phyloP scores from a whole-genome alignment of 2,797 vertebrate species.

The Chrosomus eos region DNA sequence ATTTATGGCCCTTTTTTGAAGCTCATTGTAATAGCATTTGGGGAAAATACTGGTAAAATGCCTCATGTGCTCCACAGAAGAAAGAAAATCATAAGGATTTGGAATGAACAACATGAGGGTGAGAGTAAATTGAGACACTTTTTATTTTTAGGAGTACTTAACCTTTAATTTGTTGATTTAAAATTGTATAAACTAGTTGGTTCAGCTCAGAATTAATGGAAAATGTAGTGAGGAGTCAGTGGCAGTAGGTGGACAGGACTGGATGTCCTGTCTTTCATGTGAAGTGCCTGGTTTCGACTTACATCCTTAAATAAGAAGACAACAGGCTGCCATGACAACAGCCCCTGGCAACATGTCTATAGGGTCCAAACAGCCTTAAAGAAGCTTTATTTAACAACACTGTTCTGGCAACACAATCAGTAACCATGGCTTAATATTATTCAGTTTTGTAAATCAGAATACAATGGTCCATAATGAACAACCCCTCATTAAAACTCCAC shows the following conservation, averaged over 20 bases:
- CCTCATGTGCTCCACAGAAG: not conserved
- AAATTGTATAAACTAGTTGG: not conserved
- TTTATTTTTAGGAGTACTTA: not conserved
- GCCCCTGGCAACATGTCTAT: constrained; percentile 30
- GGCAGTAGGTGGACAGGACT: not conserved
- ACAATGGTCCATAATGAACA: not conserved
- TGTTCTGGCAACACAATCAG: constrained; percentile 8
- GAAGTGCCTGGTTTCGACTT: constrained; percentile 29
- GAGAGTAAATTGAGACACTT: not conserved
- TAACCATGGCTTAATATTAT: not conserved
- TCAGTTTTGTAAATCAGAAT: not conserved
- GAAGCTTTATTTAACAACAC: constrained; percentile 29
- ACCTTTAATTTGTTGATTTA: not conserved
- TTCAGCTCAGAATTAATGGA: not conserved
- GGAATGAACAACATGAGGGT: not conserved
- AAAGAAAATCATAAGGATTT: not conserved
- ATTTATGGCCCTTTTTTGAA: not conserved
- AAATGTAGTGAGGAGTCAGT: not conserved
- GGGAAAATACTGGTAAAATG: not conserved
- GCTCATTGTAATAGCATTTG: not conserved
- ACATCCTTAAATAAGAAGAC: constrained; percentile 42
- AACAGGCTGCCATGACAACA: constrained; percentile 57
- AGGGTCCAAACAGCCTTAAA: constrained; percentile 35
- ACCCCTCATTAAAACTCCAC: not conserved
- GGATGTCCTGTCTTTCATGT: constrained; percentile 33